Percentiles rank a stretch among this genome's conserved stretches.
Conservation (phyloP, 2,113 vertebrate species). For the Butastur rufipennis region DNA sequence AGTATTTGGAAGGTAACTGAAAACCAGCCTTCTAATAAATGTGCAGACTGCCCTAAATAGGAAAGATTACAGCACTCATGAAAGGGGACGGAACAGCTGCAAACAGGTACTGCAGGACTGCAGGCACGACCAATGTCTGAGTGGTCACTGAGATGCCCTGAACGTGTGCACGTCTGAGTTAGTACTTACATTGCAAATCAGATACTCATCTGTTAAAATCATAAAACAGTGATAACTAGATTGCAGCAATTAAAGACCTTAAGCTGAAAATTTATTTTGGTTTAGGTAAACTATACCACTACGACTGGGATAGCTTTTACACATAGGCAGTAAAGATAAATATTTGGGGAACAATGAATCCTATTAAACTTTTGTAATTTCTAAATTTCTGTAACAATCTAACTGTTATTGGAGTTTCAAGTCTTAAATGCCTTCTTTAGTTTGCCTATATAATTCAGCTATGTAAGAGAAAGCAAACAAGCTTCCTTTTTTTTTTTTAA, state of each 20-base stretch:
- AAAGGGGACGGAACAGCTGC: not conserved
- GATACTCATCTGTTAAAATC: not conserved
- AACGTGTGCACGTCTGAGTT: not conserved
- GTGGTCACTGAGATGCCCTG: rapidly evolving
- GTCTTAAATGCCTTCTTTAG: not conserved
- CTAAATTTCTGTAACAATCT: not conserved
- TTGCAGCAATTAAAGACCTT: not conserved
- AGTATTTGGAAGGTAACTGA: constrained; percentile 40
- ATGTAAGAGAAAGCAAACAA: not conserved
- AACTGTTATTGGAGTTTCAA: not conserved
- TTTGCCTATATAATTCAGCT: not conserved
- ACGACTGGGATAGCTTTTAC: not conserved
- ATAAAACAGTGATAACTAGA: not conserved
- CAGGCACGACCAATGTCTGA: rapidly evolving
- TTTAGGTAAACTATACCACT: not conserved
- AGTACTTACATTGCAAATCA: not conserved
- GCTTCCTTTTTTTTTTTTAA: not conserved
- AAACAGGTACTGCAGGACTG: not conserved
- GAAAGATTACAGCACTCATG: not conserved
- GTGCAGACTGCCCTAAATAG: not conserved
- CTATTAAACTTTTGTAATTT: not conserved
- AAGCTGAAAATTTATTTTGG: not conserved
- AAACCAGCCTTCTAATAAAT: constrained; percentile 32
- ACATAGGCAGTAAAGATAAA: not conserved
- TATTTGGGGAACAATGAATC: not conserved